A percentile compares a stretch with the other conserved stretches of the same genome.
phyloP scores from a whole-genome alignment of 1,140 invertebrate species.

The Nautilus pompilius region DNA sequence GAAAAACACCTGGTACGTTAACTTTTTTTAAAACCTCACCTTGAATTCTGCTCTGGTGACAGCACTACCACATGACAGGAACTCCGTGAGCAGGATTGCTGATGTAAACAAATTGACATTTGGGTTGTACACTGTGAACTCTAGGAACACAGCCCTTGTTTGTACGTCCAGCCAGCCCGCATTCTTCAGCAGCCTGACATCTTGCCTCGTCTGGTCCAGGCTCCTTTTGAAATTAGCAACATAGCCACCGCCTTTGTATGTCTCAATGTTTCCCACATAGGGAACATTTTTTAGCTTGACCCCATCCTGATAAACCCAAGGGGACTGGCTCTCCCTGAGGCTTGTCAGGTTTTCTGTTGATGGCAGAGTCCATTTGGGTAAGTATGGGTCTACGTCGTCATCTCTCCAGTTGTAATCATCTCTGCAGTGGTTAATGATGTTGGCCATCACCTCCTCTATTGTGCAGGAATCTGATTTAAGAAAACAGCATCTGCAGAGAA shows the following conservation, averaged over 20 bases:
- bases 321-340: conserved; percentile 25
- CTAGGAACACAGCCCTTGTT: conserved; percentile 59
- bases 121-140: conserved; percentile 62
- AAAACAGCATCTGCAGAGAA: no score
- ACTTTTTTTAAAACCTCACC: conserved; percentile 20
- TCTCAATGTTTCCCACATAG: conserved; percentile 42
- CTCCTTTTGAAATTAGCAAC: conserved; percentile 34
- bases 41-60: conserved; percentile 44
- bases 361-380: conserved; percentile 38
- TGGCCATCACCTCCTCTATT: conserved; percentile 25
- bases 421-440: conserved; percentile 45
- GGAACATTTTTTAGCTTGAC: conserved; percentile 44
- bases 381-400: conserved; percentile 50
- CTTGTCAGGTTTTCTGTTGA: conserved; percentile 20
- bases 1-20: neutral
- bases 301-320: conserved; percentile 49
- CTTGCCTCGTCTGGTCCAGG: conserved; percentile 19
- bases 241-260: conserved; percentile 54
- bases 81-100: conserved; percentile 36
- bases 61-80: conserved; percentile 37
- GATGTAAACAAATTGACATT: conserved; percentile 51
- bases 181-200: conserved; percentile 19
- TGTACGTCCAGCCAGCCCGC: conserved; percentile 57
- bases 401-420: conserved; percentile 51
- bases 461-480: conserved; percentile 51